These are phyloP conservation scores for Semnornis frantzii DNA, from an alignment of 2,113 vertebrate species.

Conservation along the genomic window DNA sequence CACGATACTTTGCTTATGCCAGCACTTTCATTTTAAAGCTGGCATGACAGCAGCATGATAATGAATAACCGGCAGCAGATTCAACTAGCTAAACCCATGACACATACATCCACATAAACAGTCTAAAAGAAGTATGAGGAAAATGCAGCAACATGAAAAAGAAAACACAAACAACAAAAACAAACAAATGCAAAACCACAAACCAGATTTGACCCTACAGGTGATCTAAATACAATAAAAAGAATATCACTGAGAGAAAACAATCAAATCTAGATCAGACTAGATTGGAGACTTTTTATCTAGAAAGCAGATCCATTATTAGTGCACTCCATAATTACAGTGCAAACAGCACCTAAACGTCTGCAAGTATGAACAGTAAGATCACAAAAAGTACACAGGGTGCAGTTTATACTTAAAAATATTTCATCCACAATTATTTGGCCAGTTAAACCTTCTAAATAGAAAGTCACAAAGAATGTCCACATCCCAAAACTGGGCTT, in stretches of 20 bases:
- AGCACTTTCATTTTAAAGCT: too few relatives aligned
- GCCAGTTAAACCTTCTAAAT: neutral
- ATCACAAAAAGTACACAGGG: neutral
- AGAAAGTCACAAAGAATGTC: neutral
- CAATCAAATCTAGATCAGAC: neutral
- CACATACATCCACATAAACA: neutral
- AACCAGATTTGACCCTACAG: neutral
- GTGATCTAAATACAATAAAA: neutral
- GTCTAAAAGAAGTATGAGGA: neutral
- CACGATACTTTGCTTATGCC: too few relatives aligned
- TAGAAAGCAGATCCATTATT: neutral
- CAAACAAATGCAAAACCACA: neutral
- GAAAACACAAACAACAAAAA: too few relatives aligned
- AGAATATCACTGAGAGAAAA: neutral
- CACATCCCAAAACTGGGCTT: neutral
- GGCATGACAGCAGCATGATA: too few relatives aligned
- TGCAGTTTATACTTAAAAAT: neutral
- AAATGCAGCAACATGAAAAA: neutral
- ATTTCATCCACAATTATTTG: neutral
- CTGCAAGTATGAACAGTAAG: neutral
- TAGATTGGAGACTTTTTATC: neutral
- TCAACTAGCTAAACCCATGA: too few relatives aligned
- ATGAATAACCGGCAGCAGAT: too few relatives aligned
- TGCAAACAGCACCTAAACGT: too few relatives aligned
- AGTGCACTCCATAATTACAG: neutral